These are phyloP conservation scores for Cuniculus paca DNA, from an alignment of 2,797 vertebrate genomes.

Conservation along the genomic window DNA sequence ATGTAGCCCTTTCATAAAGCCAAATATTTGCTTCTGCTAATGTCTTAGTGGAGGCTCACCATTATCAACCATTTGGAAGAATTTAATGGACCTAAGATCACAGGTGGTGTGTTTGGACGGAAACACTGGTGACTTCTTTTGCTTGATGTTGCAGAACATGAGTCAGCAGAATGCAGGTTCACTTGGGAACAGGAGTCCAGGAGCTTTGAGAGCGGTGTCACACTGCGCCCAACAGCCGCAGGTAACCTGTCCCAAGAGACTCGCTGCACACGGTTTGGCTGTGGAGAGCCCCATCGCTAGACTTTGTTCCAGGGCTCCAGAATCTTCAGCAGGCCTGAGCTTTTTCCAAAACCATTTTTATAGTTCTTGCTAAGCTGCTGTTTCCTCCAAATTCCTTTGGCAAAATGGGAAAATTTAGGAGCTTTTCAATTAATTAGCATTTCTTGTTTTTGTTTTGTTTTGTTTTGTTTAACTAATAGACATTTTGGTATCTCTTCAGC, in stretches of 20 bases:
- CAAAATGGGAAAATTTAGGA: background rate
- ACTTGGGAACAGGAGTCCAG: background rate
- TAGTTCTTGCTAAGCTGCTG: background rate
- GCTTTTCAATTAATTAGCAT: background rate
- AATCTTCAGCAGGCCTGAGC: background rate
- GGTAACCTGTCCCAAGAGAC: background rate
- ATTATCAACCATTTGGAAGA: constrained; percentile 58
- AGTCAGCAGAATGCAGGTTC: constrained; percentile 32
- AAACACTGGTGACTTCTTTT: constrained; percentile 44
- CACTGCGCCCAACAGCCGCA: background rate
- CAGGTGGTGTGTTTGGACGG: constrained; percentile 74
- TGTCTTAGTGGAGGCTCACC: background rate
- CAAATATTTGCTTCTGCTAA: constrained; percentile 81
- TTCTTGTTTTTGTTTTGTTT: background rate
- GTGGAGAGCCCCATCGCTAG: background rate
- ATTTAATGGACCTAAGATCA: constrained; percentile 75
- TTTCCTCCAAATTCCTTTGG: background rate
- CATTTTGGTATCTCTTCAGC: background rate
- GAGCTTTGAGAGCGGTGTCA: background rate
- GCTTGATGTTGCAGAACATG: constrained; percentile 4
- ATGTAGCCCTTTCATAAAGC: constrained; percentile 38
- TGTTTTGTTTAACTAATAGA: background rate
- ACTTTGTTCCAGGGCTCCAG: background rate
- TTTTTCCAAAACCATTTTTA: background rate
- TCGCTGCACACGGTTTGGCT: background rate